These are phyloP conservation scores for Drosophila subpulchrella DNA, from an alignment of 1,140 invertebrate genomes.

Conservation along the genomic window DNA sequence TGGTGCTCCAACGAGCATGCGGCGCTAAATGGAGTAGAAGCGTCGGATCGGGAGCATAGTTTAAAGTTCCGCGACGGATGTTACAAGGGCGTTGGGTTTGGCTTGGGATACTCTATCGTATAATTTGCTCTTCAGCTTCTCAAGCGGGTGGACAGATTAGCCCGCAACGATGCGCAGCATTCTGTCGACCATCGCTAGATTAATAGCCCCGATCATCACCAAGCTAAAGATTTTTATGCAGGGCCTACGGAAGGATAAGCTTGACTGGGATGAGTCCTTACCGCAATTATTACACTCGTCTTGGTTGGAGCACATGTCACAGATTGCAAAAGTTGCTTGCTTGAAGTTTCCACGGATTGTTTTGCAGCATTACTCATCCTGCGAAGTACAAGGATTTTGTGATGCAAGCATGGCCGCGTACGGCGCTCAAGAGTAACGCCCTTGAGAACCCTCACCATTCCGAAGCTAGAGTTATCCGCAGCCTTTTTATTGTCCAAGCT, in stretches of 20 bases:
- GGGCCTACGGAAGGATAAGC: neutral
- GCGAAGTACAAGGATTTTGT: too few relatives aligned
- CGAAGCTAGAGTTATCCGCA: too few relatives aligned
- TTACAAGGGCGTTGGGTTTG: neutral
- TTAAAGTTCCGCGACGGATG: neutral
- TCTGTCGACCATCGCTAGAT: neutral
- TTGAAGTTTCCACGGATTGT: conserved; percentile 4
- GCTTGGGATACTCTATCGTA: neutral
- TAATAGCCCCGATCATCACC: conserved; percentile 8
- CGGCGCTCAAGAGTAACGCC: too few relatives aligned
- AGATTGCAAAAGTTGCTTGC: neutral
- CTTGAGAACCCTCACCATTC: too few relatives aligned
- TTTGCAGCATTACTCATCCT: too few relatives aligned
- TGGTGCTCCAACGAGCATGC: too few relatives aligned
- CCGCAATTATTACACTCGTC: neutral
- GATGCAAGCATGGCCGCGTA: neutral
- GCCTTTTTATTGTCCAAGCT: too few relatives aligned
- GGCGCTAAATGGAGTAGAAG: too few relatives aligned
- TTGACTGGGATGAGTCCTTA: neutral
- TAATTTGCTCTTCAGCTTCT: neutral
- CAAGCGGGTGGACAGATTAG: neutral
- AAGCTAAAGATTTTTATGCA: conserved; percentile 5
- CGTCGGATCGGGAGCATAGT: too few relatives aligned
- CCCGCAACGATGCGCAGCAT: neutral
- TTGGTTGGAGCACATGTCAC: neutral